These are phyloP conservation scores for Adelosebastes latens DNA, from an alignment of 2,797 vertebrate genomes.

Conservation along the genomic window DNA sequence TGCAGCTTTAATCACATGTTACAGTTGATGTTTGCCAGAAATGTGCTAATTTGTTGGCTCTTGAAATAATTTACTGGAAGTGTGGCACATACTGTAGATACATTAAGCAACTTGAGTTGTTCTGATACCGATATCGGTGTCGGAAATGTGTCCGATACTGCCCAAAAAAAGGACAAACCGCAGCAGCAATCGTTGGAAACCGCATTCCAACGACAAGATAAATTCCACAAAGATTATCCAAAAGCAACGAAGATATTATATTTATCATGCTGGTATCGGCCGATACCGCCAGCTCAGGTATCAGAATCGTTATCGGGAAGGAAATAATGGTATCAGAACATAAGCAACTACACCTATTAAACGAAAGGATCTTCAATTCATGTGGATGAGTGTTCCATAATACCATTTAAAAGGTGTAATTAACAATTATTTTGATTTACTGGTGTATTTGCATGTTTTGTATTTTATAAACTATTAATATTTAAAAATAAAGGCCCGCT, in stretches of 20 bases:
- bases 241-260: too few relatives aligned
- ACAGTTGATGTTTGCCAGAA: not conserved
- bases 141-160: too few relatives aligned
- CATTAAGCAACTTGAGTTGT: not conserved
- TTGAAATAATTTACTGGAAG: not conserved
- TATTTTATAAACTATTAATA: not conserved
- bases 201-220: too few relatives aligned
- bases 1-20: not conserved
- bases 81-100: not conserved
- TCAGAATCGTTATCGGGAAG: too few relatives aligned
- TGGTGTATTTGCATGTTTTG: not conserved
- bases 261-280: too few relatives aligned
- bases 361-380: not conserved
- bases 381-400: not conserved
- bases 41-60: not conserved
- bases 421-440: not conserved
- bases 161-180: too few relatives aligned
- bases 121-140: too few relatives aligned
- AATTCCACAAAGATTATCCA: too few relatives aligned
- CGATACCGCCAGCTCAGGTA: too few relatives aligned
- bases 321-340: too few relatives aligned
- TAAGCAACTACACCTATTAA: not conserved
- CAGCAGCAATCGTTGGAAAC: too few relatives aligned
- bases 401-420: not conserved
- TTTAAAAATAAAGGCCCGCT: not conserved